Percentiles rank a stretch among this genome's conserved stretches.
phyloP scores from a whole-genome alignment of 2,113 vertebrate species.

The Microtus richardsoni region DNA sequence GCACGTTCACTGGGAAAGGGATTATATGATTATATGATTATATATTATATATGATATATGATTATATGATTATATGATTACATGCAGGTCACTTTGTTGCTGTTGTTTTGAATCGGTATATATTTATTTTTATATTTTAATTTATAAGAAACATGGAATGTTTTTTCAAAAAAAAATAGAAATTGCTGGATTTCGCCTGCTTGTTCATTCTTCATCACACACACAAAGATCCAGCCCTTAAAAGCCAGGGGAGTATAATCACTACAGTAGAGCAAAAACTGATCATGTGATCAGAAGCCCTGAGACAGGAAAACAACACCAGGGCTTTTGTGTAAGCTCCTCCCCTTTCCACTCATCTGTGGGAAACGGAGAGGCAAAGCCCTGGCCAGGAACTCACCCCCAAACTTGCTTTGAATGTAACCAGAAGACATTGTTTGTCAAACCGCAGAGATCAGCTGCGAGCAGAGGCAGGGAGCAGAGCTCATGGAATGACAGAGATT shows the following conservation, averaged over 20 bases:
- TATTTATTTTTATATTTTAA: neutral
- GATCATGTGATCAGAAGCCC: neutral
- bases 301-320: neutral
- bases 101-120: neutral
- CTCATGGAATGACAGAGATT: slow-evolving; percentile 78
- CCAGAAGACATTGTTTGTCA: slow-evolving; percentile 62
- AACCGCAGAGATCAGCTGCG: slow-evolving; percentile 71
- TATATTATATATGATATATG: too few species aligned
- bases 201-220: neutral
- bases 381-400: slow-evolving; percentile 44
- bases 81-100: neutral
- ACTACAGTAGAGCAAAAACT: neutral
- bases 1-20: neutral
- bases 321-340: neutral
- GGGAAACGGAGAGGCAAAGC: slow-evolving; percentile 38
- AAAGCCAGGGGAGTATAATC: neutral
- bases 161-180: neutral
- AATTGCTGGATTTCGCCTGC: neutral
- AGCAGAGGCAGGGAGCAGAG: slow-evolving; percentile 50
- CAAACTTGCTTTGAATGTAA: slow-evolving; percentile 69
- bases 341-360: neutral
- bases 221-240: neutral
- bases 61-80: too few species aligned
- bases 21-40: too few species aligned
- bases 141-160: slow-evolving; percentile 21